Percentiles rank a stretch among this genome's conserved stretches.
Conservation (phyloP, 2,113 vertebrate genomes). For the Melanocharis versteri region DNA sequence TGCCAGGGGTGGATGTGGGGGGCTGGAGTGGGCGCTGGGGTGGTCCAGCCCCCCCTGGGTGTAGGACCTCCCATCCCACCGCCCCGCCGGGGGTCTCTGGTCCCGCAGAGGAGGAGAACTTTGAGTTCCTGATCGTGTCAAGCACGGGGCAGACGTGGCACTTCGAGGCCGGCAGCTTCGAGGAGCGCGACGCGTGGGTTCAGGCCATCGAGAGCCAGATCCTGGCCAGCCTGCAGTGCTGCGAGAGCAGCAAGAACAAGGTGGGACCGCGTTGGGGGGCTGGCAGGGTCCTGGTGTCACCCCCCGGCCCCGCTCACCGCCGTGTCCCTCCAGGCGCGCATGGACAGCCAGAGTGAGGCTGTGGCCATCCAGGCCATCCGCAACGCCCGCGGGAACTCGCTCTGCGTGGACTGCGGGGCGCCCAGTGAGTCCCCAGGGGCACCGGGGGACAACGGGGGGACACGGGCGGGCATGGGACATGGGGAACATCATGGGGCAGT, state of each 20-base stretch:
- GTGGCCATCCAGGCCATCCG: constrained; percentile 93
- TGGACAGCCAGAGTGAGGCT: constrained; percentile 94
- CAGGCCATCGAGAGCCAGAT: constrained; percentile 95
- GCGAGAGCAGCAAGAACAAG: constrained; percentile 95
- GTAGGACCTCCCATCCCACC: background rate
- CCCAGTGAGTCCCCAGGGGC: constrained; percentile 75
- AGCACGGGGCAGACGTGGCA: constrained; percentile 97
- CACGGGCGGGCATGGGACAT: accelerated
- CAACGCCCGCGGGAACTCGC: constrained; percentile 90
- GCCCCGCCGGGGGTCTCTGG: background rate
- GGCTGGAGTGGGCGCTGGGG: background rate
- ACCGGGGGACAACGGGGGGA: accelerated
- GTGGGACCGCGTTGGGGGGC: background rate
- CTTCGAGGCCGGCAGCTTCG: constrained; percentile 89
- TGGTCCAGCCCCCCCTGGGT: background rate
- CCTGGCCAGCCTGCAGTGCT: constrained; percentile 93
- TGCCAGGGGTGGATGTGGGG: background rate
- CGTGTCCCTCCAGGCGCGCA: constrained; percentile 74
- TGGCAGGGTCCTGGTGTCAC: accelerated
- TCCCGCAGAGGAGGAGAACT: constrained; percentile 85
- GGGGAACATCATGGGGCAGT: accelerated
- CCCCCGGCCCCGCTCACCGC: accelerated
- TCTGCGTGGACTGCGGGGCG: constrained; percentile 92
- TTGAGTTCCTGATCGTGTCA: constrained; percentile 93
- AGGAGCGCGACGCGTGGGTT: constrained; percentile 94